Evolutionary conservation across 2,797 vertebrate genomes (phyloP).

Genomic region (Toxotes lorentzi): DNA sequence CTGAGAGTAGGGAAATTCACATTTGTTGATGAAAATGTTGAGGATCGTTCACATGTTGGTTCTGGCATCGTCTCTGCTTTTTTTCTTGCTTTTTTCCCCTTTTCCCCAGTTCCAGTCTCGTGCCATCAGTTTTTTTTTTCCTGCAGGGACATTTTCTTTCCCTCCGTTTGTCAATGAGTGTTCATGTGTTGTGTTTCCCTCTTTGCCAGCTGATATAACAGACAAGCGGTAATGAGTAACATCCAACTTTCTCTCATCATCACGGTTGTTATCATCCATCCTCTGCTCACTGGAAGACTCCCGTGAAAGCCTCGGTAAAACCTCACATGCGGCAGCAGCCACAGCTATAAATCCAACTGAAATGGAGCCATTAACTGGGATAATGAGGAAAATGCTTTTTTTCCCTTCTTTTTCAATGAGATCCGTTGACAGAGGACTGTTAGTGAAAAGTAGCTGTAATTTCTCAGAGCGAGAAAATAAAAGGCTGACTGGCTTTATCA

Average conservation of each 20-base stretch:
- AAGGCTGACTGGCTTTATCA: constrained; percentile 11
- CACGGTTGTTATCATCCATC: constrained; percentile 44
- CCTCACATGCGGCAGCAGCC: constrained; percentile 17
- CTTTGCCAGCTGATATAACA: constrained; percentile 57
- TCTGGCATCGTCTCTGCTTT: not conserved
- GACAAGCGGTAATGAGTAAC: constrained; percentile 36
- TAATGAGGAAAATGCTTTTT: constrained; percentile 18
- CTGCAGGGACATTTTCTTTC: constrained; percentile 5
- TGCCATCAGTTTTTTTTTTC: not conserved
- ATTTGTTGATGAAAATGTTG: not conserved
- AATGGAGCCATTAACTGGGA: constrained; percentile 38
- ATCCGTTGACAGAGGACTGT: not conserved
- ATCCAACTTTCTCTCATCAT: constrained; percentile 44
- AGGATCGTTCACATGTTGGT: not conserved
- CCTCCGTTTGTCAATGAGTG: constrained; percentile 23
- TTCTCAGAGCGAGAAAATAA: not conserved
- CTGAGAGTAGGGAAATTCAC: not conserved
- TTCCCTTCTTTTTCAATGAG: not conserved
- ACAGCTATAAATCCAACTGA: constrained; percentile 42
- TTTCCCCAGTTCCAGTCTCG: not conserved
- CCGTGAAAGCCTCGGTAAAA: constrained; percentile 35
- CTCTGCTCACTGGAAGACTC: constrained; percentile 43
- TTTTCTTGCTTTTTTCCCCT: not conserved
- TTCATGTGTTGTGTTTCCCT: constrained; percentile 21
- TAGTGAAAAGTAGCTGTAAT: constrained; percentile 6